Base-by-base conservation (phyloP, 2,888 invertebrate species). In the Mylabris sibirica region DNA sequence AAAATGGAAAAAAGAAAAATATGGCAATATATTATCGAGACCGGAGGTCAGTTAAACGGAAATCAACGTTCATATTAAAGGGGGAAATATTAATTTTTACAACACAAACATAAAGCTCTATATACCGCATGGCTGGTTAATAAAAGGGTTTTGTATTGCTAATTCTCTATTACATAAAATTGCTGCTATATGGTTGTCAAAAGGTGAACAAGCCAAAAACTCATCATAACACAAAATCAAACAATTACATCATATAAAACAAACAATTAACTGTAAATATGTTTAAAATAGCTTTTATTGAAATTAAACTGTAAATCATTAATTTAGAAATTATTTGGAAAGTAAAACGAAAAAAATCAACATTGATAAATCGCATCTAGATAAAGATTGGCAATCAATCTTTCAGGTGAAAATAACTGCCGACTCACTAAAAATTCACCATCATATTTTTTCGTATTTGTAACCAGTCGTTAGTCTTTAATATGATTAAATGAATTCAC, bases 341-440 rank as follows among this genome's bases (percentile, higher is more conserved):
- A 3, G 30, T 30, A 53, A 14, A 26, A 5, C 6, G 24, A 24
- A 24, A 26, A 53, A 57, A 57, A 24, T 57, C n/a, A 24, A 11
- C 26, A n/a, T 26, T 57, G 26, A 57, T 57, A 57, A 57, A 57
- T 26, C 57, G 14, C 24, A 24, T 57, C 38, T 62, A 38, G 24
- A 62, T 38, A 34, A 41, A 62, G 38, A 62, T 62, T 62, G 38
- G 30, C 17, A 62, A 62, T 62, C 62, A 62, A 62, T 62, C 62
- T 62, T 62, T 22, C 62, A 62, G 62, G 24, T 62, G 62, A 24
- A 62, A 38, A 62, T 62, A n/a, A 26, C 57, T 57, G 57, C n/a
- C 24, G 22, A 57, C 57, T 57, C 57, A 26, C 26, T 24, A n/a
- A 26, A 57, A 57, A 24, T 57, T 5, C 26, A 4, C 26, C 24